Base-by-base conservation (phyloP, 2,888 invertebrate genomes). In the Blastobasis adustella region DNA sequence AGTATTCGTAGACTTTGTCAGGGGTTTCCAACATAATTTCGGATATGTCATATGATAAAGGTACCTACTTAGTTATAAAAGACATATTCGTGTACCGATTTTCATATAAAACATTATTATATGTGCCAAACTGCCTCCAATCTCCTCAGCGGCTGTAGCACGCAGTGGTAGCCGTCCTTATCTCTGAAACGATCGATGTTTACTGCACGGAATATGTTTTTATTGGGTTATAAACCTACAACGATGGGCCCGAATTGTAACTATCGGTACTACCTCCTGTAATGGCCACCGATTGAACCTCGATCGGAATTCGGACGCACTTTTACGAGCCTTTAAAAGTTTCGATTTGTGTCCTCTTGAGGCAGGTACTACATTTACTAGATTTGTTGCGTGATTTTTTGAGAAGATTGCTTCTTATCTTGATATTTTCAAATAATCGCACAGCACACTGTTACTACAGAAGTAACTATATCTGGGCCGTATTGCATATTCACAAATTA, bases 161-260 rank as follows among this genome's bases (percentile, higher is more conserved):
- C 9, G n/a, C 8, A 10, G 7, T 40, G 41, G 41, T 6, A 40
- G 7, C 75, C 71, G 65, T 71, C 67, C 67, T 79, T 77, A 76
- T 76, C 63, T 57, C 50, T 45, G 59, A 67, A 62, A 63, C 69
- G 69, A 71, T 73, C 77, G 67, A 74, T 76, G 73, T 76, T 78
- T 79, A 76, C 76, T 69, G 63, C 62, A 58, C 59, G 54, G 69
- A 71, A 71, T 72, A 75, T 75, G 71, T 70, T 73, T 82, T 83
- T 82, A 84, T 79, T 71, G 73, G 69, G 63, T 59, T 76, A 76
- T 82, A 77, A 82, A 80, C 64, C 71, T 67, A 65, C 67, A 66
- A 63, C 65, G 69, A 78, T 62, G 70, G 67, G 64, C 60, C 66
- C 56, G 57, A 62, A 57, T 64, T 66, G 65, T 65, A 54, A 70